Evolutionary conservation across 2,113 vertebrate species (phyloP), one percentile per base, ranked within the genome.

Genomic region (Amphilophus citrinellus): DNA sequence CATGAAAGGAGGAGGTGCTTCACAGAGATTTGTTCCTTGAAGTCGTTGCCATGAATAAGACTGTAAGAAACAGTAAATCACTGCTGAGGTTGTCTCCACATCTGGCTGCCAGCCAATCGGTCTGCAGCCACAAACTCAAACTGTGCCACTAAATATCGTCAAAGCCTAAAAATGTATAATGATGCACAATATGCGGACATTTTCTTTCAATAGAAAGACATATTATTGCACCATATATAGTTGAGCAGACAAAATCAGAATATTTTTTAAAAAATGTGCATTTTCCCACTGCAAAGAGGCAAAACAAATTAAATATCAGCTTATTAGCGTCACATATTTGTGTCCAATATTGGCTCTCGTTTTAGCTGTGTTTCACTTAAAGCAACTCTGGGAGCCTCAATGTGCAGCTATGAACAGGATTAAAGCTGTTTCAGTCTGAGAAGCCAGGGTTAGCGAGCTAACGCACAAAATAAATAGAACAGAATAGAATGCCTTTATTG

Each of bases 1-100:
- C 71, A 60, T 53, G 17, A 76, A 78, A 80, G 60, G 79, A 85
- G 15, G 77, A 56, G 47, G 2, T 56, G 32, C 68, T 73, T 73
- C 27, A 73, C 68, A 73, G 47, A 56, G 47, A 73, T 14, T n/a
- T 30, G 10, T 62, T 44, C 20, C 15, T 62, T 8, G 76, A n/a
- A 65, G 58, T 76, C 30, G 30, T 61, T 44, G n/a, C 47, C 2
- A 2, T 83, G 53, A 82, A 62, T 35, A 57, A 62, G 30, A 44
- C 50, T 44, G 50, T 20, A 61, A 84, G 50, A 78, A 75, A 56
- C 71, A 9, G 20, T 61, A 37, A 50, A 58, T 87, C 59, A 77
- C 1, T 37, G 44, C 37, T 62, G 37, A 44, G 20, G 47, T n/a
- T 35, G 24, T 18, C 24, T 73, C 47, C 6, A 79, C 11, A 56